Percentiles rank a stretch among this genome's conserved stretches.
These are phyloP conservation scores for Antheraea assamensis DNA, from an alignment of 2,888 invertebrate genomes.

Conservation along the genomic window DNA sequence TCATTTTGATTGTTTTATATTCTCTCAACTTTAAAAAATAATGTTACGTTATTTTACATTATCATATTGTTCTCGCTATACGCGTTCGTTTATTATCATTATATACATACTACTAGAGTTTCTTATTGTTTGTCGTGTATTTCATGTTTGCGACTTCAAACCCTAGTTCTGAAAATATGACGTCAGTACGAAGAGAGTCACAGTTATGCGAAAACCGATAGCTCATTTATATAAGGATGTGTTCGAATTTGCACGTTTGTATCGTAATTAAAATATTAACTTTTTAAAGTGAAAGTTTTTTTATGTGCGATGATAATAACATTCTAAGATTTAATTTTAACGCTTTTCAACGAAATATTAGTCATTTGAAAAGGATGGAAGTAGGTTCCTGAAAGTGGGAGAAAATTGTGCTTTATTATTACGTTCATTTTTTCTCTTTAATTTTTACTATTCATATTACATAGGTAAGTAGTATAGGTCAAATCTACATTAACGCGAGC, in stretches of 20 bases:
- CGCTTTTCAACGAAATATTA: no score
- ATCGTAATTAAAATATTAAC: no score
- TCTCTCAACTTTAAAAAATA: neutral
- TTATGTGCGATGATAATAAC: no score
- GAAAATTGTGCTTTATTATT: no score
- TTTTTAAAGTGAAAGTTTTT: no score
- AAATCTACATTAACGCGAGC: no score
- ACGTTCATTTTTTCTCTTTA: no score
- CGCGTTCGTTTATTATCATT: neutral
- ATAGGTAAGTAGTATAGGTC: no score
- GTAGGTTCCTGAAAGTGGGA: no score
- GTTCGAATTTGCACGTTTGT: neutral
- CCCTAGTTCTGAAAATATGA: constrained; percentile 3
- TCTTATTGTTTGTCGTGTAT: neutral
- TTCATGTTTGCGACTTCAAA: neutral
- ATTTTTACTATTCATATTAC: no score
- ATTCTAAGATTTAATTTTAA: no score
- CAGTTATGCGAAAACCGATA: neutral
- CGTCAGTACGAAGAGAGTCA: neutral
- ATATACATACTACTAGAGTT: neutral
- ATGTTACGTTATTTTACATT: neutral
- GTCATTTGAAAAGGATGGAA: no score
- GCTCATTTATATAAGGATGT: neutral
- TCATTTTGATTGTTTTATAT: neutral
- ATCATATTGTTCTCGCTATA: neutral